Evolutionary conservation across 2,888 invertebrate genomes (phyloP).

Genomic region (Dasysyrphus tricinctus): DNA sequence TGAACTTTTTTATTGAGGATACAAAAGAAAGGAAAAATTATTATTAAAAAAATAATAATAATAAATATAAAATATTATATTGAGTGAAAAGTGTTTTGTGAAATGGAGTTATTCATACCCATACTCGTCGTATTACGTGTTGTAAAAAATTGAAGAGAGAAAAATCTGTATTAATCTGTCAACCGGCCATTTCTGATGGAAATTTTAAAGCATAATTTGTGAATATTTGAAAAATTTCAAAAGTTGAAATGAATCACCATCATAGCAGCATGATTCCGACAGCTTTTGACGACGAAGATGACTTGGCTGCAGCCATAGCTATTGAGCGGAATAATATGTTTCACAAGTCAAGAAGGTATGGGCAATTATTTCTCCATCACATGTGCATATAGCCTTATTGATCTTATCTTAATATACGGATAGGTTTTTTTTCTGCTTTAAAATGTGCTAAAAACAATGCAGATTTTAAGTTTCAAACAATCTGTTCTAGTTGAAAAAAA

Average conservation of each 20-base stretch:
- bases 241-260: constrained; percentile 44
- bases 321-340: constrained; percentile 82
- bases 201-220: constrained; percentile 47
- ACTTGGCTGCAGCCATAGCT: constrained; percentile 81
- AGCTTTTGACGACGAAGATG: constrained; percentile 81
- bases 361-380: not conserved
- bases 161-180: constrained; percentile 15
- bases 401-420: not conserved
- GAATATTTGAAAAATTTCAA: constrained; percentile 48
- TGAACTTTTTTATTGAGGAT: constrained; percentile 36
- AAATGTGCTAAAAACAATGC: not conserved
- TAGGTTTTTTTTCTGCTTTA: too few species aligned
- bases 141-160: constrained; percentile 13
- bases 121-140: not conserved
- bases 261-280: constrained; percentile 81
- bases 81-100: constrained; percentile 46
- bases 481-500: constrained; percentile 14
- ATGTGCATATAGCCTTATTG: not conserved
- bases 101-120: not conserved
- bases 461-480: not conserved
- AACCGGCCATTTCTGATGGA: constrained; percentile 13
- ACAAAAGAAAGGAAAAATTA: constrained; percentile 20
- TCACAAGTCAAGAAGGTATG: constrained; percentile 81
- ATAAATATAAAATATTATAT: constrained; percentile 13
- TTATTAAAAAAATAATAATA: not conserved